Percentiles rank a stretch among this genome's conserved stretches.
Conservation (phyloP, 2,797 vertebrate species). For the Graptemys geographica region DNA sequence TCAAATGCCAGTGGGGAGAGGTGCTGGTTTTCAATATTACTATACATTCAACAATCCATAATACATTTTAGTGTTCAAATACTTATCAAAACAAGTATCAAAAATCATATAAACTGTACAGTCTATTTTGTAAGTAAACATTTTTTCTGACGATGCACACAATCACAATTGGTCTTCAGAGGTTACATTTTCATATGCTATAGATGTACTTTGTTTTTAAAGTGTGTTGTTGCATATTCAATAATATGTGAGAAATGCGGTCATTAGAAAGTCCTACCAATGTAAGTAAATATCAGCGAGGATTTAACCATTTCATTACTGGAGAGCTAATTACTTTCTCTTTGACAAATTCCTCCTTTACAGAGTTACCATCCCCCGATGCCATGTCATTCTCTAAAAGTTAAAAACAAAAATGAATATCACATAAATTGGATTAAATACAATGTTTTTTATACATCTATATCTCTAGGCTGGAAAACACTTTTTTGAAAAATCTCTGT, state of each 20-base stretch:
- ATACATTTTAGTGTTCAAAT: slow-evolving; percentile 65
- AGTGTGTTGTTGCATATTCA: slow-evolving; percentile 68
- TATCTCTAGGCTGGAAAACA: not conserved
- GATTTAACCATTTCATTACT: slow-evolving; percentile 87
- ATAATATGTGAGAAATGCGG: slow-evolving; percentile 50
- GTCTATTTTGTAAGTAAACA: slow-evolving; percentile 70
- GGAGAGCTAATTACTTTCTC: slow-evolving; percentile 79
- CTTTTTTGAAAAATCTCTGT: not conserved
- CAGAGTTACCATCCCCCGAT: slow-evolving; percentile 89
- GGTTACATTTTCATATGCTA: slow-evolving; percentile 60
- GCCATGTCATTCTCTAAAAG: slow-evolving; percentile 88
- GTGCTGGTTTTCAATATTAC: slow-evolving; percentile 45
- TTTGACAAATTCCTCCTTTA: slow-evolving; percentile 82
- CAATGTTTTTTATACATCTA: not conserved
- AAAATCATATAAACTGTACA: slow-evolving; percentile 74
- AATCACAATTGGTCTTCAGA: slow-evolving; percentile 68
- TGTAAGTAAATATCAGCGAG: slow-evolving; percentile 87
- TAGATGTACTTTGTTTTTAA: slow-evolving; percentile 67
- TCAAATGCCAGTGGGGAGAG: not conserved
- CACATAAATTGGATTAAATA: not conserved
- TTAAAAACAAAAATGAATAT: slow-evolving; percentile 12
- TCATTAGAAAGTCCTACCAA: slow-evolving; percentile 46
- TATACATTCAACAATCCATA: slow-evolving; percentile 75
- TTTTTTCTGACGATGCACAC: slow-evolving; percentile 61
- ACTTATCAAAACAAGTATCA: slow-evolving; percentile 64